Evolutionary conservation across 1,140 invertebrate genomes (phyloP).

Genomic region (Drosophila subobscura): DNA sequence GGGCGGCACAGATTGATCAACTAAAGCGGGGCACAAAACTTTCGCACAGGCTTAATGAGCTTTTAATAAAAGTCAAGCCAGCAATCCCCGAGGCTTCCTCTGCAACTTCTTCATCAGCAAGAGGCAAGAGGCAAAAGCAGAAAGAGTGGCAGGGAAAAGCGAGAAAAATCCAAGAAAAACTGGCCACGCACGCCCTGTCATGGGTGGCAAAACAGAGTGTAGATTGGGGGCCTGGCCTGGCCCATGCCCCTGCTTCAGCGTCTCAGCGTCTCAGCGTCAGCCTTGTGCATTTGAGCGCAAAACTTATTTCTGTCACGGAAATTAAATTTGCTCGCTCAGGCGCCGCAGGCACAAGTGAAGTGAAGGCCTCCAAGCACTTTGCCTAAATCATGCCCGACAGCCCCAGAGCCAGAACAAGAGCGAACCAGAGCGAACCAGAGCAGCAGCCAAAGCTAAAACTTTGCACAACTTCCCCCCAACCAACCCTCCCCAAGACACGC

Average conservation of each 20-base stretch:
- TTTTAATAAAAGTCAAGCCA: slow-evolving; percentile 79
- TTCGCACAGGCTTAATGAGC: slow-evolving; percentile 72
- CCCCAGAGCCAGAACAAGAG: slow-evolving; percentile 32
- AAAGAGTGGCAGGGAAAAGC: slow-evolving; percentile 9
- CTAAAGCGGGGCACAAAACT: slow-evolving; percentile 56
- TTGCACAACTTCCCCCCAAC: slow-evolving; percentile 61
- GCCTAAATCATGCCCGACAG: slow-evolving; percentile 81
- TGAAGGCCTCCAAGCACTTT: slow-evolving; percentile 66
- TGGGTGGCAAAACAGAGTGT: slow-evolving; percentile 15
- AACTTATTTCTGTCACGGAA: slow-evolving; percentile 82
- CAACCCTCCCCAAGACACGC: slow-evolving; percentile 10
- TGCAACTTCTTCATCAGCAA: slow-evolving; percentile 29
- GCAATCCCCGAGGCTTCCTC: slow-evolving; percentile 1
- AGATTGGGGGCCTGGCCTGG: slow-evolving; percentile 58
- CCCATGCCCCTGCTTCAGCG: slow-evolving; percentile 20
- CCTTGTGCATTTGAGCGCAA: slow-evolving; percentile 78
- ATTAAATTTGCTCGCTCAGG: slow-evolving; percentile 78
- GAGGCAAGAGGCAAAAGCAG: too few species aligned
- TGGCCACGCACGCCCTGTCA: slow-evolving; percentile 31
- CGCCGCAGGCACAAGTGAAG: slow-evolving; percentile 55
- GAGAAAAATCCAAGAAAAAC: slow-evolving; percentile 43
- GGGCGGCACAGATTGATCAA: slow-evolving; percentile 51
- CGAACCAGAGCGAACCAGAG: too few species aligned
- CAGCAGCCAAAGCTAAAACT: slow-evolving; percentile 50
- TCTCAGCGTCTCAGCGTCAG: background rate